Evolutionary conservation across 2,113 vertebrate species (phyloP).

Genomic region (Excalfactoria chinensis): DNA sequence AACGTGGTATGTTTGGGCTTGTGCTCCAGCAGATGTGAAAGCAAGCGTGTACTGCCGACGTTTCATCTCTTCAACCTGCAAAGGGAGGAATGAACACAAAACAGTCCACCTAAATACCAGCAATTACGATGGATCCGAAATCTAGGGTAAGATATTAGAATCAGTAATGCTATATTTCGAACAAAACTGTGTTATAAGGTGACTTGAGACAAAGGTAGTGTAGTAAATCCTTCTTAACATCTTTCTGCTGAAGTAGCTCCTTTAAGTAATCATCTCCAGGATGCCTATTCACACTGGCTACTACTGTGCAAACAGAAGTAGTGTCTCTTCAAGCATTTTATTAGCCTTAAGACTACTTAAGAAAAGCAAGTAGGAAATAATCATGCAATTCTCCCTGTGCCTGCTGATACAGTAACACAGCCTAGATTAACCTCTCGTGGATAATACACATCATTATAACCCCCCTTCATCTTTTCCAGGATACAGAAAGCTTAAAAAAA

Average conservation of each 20-base stretch:
- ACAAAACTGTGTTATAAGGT: conserved; percentile 13
- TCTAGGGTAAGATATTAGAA: neutral
- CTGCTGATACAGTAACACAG: neutral
- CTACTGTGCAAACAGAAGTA: neutral
- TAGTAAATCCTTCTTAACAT: neutral
- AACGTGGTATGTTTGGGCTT: conserved; percentile 92
- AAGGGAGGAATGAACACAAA: neutral
- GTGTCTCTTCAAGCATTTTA: neutral
- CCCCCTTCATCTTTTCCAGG: neutral
- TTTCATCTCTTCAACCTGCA: conserved; percentile 93
- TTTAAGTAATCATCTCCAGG: neutral
- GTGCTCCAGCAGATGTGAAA: conserved; percentile 92
- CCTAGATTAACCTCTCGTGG: neutral
- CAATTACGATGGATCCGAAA: neutral
- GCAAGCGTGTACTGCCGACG: conserved; percentile 89
- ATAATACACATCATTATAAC: neutral
- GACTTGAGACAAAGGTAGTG: neutral
- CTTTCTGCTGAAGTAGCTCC: neutral
- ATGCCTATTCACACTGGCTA: neutral
- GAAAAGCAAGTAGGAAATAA: neutral
- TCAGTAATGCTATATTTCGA: neutral
- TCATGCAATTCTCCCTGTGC: neutral
- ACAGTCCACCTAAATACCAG: neutral
- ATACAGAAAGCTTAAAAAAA: neutral
- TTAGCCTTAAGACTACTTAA: neutral